Percentiles rank a stretch among this genome's conserved stretches.
Conservation (phyloP, 1,140 invertebrate species). For the Brachionus calyciflorus region DNA sequence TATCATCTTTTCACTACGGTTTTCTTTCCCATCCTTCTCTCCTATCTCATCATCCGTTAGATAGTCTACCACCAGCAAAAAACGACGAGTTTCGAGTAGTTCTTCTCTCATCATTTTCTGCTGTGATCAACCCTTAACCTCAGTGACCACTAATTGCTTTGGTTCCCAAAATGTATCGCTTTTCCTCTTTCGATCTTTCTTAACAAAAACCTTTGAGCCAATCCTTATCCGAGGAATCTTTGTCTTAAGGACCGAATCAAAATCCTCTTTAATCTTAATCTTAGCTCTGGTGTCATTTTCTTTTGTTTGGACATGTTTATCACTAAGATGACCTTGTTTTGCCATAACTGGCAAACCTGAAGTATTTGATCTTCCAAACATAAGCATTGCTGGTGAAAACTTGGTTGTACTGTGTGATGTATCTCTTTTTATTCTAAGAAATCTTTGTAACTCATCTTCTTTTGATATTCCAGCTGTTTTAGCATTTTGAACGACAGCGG, state of each 20-base stretch:
- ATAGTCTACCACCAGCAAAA: background rate
- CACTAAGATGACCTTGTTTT: too few relatives aligned
- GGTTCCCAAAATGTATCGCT: conserved; percentile 9
- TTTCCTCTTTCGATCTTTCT: background rate
- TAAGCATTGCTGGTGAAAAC: too few relatives aligned
- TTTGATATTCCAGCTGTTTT: too few relatives aligned
- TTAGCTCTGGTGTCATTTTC: background rate
- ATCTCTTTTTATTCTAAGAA: too few relatives aligned
- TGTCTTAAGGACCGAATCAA: background rate
- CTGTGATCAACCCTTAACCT: background rate
- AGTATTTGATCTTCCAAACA: too few relatives aligned
- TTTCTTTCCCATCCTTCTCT: too few relatives aligned
- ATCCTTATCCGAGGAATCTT: background rate
- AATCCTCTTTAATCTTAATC: background rate
- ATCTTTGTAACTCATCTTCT: too few relatives aligned
- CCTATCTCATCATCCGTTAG: background rate
- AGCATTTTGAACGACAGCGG: too few relatives aligned
- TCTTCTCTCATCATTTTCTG: background rate
- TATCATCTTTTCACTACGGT: too few relatives aligned
- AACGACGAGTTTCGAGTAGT: background rate
- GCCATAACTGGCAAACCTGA: too few relatives aligned
- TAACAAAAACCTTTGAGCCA: background rate
- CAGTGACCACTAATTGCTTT: background rate
- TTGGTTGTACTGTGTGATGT: too few relatives aligned
- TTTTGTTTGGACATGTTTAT: background rate